Percentiles rank a stretch among this genome's conserved stretches.
Evolutionary conservation across 2,113 vertebrate genomes (phyloP).

Genomic region (Pachycephala philippinensis): DNA sequence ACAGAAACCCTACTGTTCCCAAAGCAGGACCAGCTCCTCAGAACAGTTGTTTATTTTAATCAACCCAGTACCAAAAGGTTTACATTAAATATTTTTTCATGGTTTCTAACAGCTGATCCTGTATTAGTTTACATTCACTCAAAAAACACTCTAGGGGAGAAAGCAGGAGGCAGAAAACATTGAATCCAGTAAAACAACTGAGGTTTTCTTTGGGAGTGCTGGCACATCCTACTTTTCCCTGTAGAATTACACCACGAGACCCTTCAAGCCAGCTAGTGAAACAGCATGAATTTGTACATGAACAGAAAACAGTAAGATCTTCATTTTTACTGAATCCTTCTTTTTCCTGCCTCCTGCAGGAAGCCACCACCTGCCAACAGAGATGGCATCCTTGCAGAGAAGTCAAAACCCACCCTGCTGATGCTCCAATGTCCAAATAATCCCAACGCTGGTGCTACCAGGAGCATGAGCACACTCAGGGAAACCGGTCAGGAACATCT

Average conservation of each 20-base stretch:
- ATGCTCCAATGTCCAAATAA: neutral
- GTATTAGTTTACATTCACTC: neutral
- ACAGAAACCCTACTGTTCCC: constrained; percentile 21
- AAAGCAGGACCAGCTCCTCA: neutral
- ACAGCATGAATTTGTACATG: neutral
- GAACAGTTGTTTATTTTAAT: neutral
- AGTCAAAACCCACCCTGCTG: neutral
- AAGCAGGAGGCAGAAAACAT: neutral
- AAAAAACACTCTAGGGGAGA: neutral
- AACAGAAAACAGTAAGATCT: neutral
- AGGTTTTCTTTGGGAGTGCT: neutral
- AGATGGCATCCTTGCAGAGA: neutral
- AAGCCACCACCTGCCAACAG: neutral
- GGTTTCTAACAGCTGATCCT: neutral
- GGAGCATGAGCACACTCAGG: accelerated
- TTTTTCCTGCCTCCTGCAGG: neutral
- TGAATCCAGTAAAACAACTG: neutral
- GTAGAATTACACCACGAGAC: neutral
- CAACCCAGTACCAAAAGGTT: neutral
- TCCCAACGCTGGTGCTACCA: neutral
- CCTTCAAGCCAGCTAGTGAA: neutral
- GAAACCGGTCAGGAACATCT: accelerated
- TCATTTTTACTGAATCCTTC: neutral
- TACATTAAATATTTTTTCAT: neutral
- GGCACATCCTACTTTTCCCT: neutral